Percentiles rank a stretch among this genome's conserved stretches.
These are phyloP conservation scores for Listronotus bonariensis DNA, from an alignment of 1,140 invertebrate species.

Conservation along the genomic window DNA sequence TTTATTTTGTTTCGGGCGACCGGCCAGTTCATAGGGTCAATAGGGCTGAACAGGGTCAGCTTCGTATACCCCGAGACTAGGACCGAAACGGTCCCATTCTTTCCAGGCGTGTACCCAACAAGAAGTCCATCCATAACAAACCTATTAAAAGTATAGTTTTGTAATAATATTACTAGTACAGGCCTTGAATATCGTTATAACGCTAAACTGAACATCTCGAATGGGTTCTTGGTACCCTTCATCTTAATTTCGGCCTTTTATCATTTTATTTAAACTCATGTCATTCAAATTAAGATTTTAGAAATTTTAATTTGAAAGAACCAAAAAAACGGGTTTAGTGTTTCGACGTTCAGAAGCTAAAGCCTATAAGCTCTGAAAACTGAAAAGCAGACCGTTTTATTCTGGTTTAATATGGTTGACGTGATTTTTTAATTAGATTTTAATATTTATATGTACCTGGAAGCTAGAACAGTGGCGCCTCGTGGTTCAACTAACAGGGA, in stretches of 20 bases:
- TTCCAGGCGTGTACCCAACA: no score
- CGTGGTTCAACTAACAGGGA: no score
- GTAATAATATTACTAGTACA: background rate
- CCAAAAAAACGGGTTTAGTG: conserved; percentile 26
- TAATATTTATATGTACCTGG: no score
- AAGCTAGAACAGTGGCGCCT: no score
- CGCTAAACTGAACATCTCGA: conserved; percentile 43
- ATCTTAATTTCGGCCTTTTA: conserved; percentile 43
- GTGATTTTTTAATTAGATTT: no score
- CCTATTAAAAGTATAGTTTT: no score
- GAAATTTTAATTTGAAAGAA: conserved; percentile 30
- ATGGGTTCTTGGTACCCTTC: conserved; percentile 48
- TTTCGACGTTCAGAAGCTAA: conserved; percentile 32
- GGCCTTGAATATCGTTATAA: conserved; percentile 22
- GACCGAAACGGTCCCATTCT: no score
- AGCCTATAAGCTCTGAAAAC: conserved; percentile 31
- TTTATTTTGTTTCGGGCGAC: no score
- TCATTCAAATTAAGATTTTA: conserved; percentile 46
- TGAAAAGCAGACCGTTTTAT: conserved; percentile 16
- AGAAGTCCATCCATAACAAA: no score
- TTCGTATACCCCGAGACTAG: no score
- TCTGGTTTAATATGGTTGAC: background rate
- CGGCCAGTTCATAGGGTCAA: no score
- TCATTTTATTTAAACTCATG: conserved; percentile 44
- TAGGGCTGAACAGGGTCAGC: no score